Percentiles rank a stretch among this genome's conserved stretches.
phyloP scores from a whole-genome alignment of 2,888 invertebrate genomes.

The Lamellibrachia columna region DNA sequence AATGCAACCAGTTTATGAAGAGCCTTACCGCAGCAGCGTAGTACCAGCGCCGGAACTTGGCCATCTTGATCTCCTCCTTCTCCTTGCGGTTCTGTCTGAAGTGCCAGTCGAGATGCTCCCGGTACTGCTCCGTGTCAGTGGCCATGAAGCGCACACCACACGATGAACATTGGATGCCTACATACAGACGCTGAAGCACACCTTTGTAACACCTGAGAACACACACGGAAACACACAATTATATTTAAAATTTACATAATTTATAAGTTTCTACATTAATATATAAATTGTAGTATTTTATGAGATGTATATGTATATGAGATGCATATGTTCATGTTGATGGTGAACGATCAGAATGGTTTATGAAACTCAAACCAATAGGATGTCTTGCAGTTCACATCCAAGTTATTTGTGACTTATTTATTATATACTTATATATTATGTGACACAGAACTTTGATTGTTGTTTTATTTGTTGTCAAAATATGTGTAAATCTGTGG shows the following conservation, averaged over 20 bases:
- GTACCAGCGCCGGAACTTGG: slow-evolving; percentile 88
- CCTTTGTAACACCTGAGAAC: slow-evolving; percentile 76
- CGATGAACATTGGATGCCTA: slow-evolving; percentile 94
- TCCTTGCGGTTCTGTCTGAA: slow-evolving; percentile 89
- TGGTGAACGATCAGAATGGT: background rate
- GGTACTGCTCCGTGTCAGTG: slow-evolving; percentile 80
- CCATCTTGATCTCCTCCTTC: slow-evolving; percentile 81
- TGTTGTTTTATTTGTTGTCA: no score
- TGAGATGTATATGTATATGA: background rate
- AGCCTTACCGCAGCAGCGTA: slow-evolving; percentile 71
- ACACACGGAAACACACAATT: slow-evolving; percentile 17
- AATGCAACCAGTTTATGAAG: background rate
- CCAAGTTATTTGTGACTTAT: background rate
- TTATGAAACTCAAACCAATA: background rate
- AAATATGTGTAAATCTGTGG: no score
- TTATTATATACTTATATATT: no score
- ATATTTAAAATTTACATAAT: background rate
- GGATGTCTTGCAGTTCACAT: background rate
- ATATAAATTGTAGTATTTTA: background rate
- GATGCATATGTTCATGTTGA: background rate
- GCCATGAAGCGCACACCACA: slow-evolving; percentile 94
- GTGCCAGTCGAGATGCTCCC: slow-evolving; percentile 97
- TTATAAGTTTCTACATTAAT: background rate
- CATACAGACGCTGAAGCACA: slow-evolving; percentile 75
- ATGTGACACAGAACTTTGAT: no score